Base-by-base conservation (phyloP, 2,113 vertebrate genomes). In the Bubo bubo region DNA sequence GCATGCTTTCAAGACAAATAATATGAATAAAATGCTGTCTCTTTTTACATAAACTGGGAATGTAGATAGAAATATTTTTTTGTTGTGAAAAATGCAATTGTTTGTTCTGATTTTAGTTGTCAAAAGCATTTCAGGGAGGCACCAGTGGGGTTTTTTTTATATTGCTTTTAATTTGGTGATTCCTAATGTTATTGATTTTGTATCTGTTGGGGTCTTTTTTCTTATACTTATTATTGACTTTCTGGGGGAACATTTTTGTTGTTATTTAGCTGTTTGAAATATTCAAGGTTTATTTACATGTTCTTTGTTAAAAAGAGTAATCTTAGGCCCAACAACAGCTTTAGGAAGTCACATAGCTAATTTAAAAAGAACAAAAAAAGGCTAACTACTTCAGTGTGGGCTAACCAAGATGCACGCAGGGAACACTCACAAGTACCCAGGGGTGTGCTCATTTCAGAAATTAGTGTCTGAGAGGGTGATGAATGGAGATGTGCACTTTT, bases 361-460 rank as follows among this genome's bases (percentile, higher is more conserved):
- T 88, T 75, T 50, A 6, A 79, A 89, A 86, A 56, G 18, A 41
- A n/a, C 7, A 9, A 32, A 10, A 8, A 68, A 58, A 71, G 16
- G 23, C 53, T 73, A 50, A 59, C 71, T 23, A 23, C 37, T 55
- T 77, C 59, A 59, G 43, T 1, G 39, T 2, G 0, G 28, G 41
- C 59, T 77, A 27, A 30, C 43, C 1, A 13, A 55, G 59, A 8
- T 24, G 66, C 53, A 4, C 0, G 8, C 0, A 2, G 62, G 24
- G 62, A 66, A 63, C 90, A 59, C 77, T 20, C 30, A 24, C 73
- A 22, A 86, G 83, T 91, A 82, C 80, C 27, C 83, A 34, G 55
- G 81, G 30, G 81, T 45, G 60, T 35, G 73, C 49, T 86, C 24
- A 0, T 63, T 30, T 63, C 68, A 32, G 86, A 30, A 79, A 77